These are phyloP conservation scores for Hippopotamus amphibius DNA, from an alignment of 2,113 vertebrate species.

Conservation along the genomic window DNA sequence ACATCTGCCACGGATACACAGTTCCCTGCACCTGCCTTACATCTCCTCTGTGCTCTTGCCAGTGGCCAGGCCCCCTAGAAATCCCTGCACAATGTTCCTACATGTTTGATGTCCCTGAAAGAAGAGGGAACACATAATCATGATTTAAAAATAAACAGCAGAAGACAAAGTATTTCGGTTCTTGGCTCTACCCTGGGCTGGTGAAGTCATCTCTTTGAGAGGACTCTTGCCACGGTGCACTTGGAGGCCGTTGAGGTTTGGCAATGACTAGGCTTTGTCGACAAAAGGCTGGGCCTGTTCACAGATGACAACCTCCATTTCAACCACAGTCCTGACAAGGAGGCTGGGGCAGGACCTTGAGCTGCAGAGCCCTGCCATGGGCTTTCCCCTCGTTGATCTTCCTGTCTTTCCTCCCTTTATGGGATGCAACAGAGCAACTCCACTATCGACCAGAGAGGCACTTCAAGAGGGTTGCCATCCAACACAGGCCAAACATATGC, in stretches of 20 bases:
- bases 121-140: conserved; percentile 89
- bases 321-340: not conserved
- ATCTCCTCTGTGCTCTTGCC: conserved; percentile 57
- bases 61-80: conserved; percentile 70
- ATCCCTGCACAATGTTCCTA: conserved; percentile 82
- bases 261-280: conserved; percentile 74
- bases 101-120: conserved; percentile 87
- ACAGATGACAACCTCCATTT: conserved; percentile 28
- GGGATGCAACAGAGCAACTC: not conserved
- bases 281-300: not conserved
- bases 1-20: conserved; percentile 53
- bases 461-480: not conserved
- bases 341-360: not conserved
- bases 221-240: conserved; percentile 83
- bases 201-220: conserved; percentile 88
- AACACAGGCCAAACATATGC: not conserved
- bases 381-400: not conserved
- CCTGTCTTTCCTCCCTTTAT: conserved; percentile 1
- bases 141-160: conserved; percentile 90
- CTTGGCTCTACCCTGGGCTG: conserved; percentile 84
- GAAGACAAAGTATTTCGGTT: conserved; percentile 88
- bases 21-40: conserved; percentile 71
- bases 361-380: not conserved
- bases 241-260: conserved; percentile 86
- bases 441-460: not conserved